phyloP scores from a whole-genome alignment of 2,113 vertebrate species.

The Helogale parvula region DNA sequence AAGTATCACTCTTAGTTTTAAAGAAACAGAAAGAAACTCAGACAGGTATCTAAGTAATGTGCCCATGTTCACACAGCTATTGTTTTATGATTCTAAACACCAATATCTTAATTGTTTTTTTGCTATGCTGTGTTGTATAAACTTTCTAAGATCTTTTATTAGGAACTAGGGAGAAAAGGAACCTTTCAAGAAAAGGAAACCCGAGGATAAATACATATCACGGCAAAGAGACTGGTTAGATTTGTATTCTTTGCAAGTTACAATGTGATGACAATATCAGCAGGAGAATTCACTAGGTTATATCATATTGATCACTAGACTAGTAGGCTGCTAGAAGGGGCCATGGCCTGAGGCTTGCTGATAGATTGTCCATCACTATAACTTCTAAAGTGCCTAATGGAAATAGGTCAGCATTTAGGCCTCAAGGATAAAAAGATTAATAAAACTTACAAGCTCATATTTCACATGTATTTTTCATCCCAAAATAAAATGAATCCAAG shows the following conservation, averaged over 20 bases:
- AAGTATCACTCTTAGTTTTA: neutral
- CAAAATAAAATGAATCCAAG: conserved; percentile 56
- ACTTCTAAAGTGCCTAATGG: neutral
- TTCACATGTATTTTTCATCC: conserved; percentile 30
- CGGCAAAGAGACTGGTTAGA: neutral
- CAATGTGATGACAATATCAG: neutral
- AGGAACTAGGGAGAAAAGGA: neutral
- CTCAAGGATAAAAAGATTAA: conserved; percentile 62
- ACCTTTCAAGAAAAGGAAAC: neutral
- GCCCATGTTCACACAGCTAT: neutral
- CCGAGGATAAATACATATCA: conserved; percentile 1
- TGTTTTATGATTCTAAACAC: neutral
- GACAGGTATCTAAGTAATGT: neutral
- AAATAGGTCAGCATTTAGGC: conserved; percentile 36
- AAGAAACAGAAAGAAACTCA: neutral
- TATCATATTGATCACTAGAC: neutral
- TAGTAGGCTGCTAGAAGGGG: neutral
- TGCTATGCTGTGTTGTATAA: neutral
- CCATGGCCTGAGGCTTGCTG: neutral
- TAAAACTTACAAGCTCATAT: neutral
- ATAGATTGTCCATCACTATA: neutral
- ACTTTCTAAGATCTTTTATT: neutral
- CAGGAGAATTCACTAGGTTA: conserved; percentile 16
- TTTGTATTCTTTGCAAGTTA: conserved; percentile 59
- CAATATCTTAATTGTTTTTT: neutral